Percentiles rank a stretch among this genome's conserved stretches.
These are phyloP conservation scores for Sycophila sp. DNA, from an alignment of 1,140 invertebrate genomes.

Conservation along the genomic window DNA sequence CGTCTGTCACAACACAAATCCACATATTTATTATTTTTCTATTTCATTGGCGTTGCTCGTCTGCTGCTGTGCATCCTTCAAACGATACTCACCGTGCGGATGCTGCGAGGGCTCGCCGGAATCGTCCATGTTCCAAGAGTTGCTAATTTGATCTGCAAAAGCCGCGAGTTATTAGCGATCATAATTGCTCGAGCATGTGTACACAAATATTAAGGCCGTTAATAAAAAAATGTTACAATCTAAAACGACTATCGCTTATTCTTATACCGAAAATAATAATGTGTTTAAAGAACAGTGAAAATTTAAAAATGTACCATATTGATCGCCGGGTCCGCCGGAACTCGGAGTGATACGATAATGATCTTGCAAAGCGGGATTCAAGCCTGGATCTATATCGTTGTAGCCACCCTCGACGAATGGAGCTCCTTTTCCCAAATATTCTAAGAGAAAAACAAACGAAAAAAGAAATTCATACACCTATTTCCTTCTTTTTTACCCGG, in stretches of 20 bases:
- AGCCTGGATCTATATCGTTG: slow-evolving; percentile 72
- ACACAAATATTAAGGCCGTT: too few species aligned
- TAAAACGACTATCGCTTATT: too few species aligned
- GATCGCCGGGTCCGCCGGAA: slow-evolving; percentile 72
- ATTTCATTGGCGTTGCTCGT: not conserved
- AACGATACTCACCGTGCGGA: slow-evolving; percentile 56
- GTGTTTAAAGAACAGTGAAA: too few species aligned
- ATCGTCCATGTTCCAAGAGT: slow-evolving; percentile 63
- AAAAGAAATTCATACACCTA: not conserved
- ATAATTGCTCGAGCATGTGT: slow-evolving; percentile 13
- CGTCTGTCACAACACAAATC: slow-evolving; percentile 60
- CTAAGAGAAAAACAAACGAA: slow-evolving; percentile 53
- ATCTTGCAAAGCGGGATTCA: slow-evolving; percentile 73
- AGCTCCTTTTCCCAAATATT: slow-evolving; percentile 69
- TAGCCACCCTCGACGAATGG: slow-evolving; percentile 71
- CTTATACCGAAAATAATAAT: too few species aligned
- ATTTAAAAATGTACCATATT: slow-evolving; percentile 69
- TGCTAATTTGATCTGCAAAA: slow-evolving; percentile 61
- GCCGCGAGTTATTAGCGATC: not conserved
- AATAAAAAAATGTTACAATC: too few species aligned
- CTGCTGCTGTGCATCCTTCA: not conserved
- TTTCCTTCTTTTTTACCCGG: slow-evolving; percentile 9
- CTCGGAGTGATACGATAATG: slow-evolving; percentile 78
- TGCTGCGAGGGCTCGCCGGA: slow-evolving; percentile 60
- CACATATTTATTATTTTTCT: slow-evolving; percentile 5